These are phyloP conservation scores for Scolanthus callimorphus DNA, from an alignment of 92 coral and sea anemone genomes.

Conservation along the genomic window DNA sequence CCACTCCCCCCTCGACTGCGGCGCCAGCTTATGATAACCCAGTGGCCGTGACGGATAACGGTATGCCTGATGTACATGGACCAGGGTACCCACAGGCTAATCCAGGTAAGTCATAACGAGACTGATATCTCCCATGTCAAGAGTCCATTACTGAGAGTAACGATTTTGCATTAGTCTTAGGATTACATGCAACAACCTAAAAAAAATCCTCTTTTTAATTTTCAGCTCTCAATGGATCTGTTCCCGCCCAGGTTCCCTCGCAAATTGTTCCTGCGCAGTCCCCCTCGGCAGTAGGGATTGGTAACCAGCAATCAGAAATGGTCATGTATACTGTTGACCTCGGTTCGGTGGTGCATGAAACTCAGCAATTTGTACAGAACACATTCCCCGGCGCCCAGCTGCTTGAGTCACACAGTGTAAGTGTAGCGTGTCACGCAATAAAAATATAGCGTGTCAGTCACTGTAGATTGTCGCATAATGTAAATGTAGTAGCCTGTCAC, in stretches of 20 bases:
- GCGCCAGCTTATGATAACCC: slow-evolving; percentile 37
- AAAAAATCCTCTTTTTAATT: too few species aligned
- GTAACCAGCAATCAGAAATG: slow-evolving; percentile 7
- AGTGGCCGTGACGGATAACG: slow-evolving; percentile 6
- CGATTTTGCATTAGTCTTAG: too few species aligned
- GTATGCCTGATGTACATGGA: slow-evolving; percentile 54
- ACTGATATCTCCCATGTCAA: too few species aligned
- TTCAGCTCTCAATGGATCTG: too few species aligned
- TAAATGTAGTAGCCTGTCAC: too few species aligned
- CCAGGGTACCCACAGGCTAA: slow-evolving; percentile 30
- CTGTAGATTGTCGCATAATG: too few species aligned
- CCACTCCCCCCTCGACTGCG: background rate
- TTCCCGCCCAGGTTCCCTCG: background rate
- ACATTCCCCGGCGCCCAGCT: slow-evolving; percentile 86
- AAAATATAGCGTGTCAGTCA: too few species aligned
- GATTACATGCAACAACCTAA: too few species aligned
- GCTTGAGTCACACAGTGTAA: slow-evolving; percentile 82
- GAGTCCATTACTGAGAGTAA: too few species aligned
- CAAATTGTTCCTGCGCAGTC: background rate
- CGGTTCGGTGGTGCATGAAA: slow-evolving; percentile 56
- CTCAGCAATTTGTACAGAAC: slow-evolving; percentile 61
- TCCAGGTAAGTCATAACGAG: slow-evolving; percentile 38
- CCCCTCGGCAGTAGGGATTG: background rate
- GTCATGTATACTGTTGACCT: slow-evolving; percentile 35
- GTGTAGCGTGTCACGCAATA: too few species aligned